phyloP scores from a whole-genome alignment of 2,888 invertebrate species.

The Plemyria rubiginata region DNA sequence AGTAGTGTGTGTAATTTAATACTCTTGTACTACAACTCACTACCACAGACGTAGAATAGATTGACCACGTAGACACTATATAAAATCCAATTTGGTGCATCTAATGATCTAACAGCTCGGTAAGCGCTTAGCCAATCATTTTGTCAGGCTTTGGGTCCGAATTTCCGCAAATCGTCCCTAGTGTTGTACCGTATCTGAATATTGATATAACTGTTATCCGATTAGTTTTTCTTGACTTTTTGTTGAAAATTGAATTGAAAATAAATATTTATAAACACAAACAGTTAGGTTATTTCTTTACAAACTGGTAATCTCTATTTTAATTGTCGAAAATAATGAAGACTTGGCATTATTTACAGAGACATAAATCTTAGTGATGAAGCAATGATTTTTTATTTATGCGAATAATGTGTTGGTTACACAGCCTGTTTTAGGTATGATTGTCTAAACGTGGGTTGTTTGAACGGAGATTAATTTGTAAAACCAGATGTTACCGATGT shows the following conservation, averaged over 20 bases:
- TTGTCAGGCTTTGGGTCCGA: constrained; percentile 24
- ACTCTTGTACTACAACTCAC: neutral
- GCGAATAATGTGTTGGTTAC: neutral
- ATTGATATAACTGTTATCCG: constrained; percentile 24
- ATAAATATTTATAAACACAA: too few species aligned
- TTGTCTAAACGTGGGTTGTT: constrained; percentile 18
- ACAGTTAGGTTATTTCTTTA: too few species aligned
- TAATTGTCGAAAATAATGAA: neutral
- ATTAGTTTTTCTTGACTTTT: constrained; percentile 19
- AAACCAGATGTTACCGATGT: constrained; percentile 37
- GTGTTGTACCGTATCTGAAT: constrained; percentile 25
- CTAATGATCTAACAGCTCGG: constrained; percentile 23
- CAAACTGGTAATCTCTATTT: too few species aligned
- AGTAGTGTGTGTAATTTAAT: neutral
- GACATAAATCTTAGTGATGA: neutral
- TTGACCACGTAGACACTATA: constrained; percentile 19
- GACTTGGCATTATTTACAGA: neutral
- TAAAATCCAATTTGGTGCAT: constrained; percentile 27
- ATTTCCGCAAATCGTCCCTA: constrained; percentile 26
- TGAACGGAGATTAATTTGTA: constrained; percentile 25
- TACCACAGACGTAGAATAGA: constrained; percentile 3
- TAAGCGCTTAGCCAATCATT: constrained; percentile 34
- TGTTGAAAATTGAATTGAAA: neutral
- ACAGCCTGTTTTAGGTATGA: constrained; percentile 2
- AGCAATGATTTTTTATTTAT: neutral